Evolutionary conservation across 2,797 vertebrate species (phyloP), one percentile per base, ranked within the genome.

Genomic region (Synaphobranchus kaupii): DNA sequence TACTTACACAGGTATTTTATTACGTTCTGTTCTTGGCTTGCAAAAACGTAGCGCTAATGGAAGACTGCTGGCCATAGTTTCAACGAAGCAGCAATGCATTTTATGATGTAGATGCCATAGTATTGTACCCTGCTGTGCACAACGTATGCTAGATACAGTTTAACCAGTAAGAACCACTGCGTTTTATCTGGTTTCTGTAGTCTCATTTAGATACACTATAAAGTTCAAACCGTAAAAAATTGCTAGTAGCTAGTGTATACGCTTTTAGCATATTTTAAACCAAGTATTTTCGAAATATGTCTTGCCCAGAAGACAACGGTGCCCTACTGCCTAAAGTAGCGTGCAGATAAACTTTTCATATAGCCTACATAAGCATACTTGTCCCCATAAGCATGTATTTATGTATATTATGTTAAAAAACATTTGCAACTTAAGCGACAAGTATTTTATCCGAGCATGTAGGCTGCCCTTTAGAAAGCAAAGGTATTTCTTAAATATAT

Each of bases 11-110:
- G 87, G 89, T 90, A 90, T 88, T 88, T 88, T 85, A 78, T 85
- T 86, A 78, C 68, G n/a, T 84, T 88, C 85, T 89, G 87, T 84
- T 89, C 73, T 88, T 89, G 85, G 88, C 85, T 88, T 89, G 48
- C 28, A 73, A 88, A 87, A 87, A 87, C 31, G 78, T 52, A 50
- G 25, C 54, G 71, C 58, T 81, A 81, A 88, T 85, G 66, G 84
- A 85, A 52, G 63, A 28, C 39, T 22, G 76, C 66, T 85, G 78
- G 84, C 78, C 84, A 83, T 47, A 58, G 71, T 82, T 83, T 54
- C 44, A 56, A 56, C 48, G 20, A 86, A 86, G 84, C 80, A 86
- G 84, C 80, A 85, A 47, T 81, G 56, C 58, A 25, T 80, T 34
- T 66, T 81, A n/a, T 82, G 78, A 17, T 83, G 31, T 58, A 71